Percentiles rank a stretch among this genome's conserved stretches.
Conservation (phyloP, 2,797 vertebrate species). For the Crocidura indochinensis region DNA sequence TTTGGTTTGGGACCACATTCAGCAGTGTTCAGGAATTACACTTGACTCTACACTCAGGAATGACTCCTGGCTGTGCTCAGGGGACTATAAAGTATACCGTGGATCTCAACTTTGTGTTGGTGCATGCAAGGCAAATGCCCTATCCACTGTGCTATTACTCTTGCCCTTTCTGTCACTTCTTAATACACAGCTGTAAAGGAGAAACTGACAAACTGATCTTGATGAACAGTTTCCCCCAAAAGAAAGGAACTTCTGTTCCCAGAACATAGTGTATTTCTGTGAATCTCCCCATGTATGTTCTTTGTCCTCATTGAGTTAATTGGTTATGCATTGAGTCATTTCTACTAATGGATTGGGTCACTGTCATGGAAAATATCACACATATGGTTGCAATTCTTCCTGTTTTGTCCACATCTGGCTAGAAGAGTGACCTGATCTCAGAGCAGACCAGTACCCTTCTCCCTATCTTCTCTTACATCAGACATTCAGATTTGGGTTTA, state of each 20-base stretch:
- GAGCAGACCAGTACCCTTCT: not conserved
- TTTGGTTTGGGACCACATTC: too few relatives aligned
- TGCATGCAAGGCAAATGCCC: too few relatives aligned
- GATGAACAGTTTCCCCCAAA: not conserved
- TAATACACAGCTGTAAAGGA: not conserved
- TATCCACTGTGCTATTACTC: not conserved
- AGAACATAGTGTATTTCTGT: not conserved
- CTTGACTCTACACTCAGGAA: too few relatives aligned
- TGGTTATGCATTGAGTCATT: not conserved
- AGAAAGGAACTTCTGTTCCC: not conserved
- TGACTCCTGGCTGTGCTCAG: too few relatives aligned
- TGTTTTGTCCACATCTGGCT: not conserved
- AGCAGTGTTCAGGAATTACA: too few relatives aligned
- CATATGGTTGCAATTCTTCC: not conserved
- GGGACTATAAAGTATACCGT: too few relatives aligned
- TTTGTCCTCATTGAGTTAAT: not conserved
- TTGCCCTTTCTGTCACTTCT: fast-evolving
- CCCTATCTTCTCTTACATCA: conserved; percentile 5
- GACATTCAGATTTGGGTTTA: not conserved
- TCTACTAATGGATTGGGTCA: not conserved
- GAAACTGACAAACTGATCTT: fast-evolving
- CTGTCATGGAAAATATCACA: not conserved
- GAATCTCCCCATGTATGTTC: not conserved
- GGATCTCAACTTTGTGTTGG: too few relatives aligned
- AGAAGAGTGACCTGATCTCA: not conserved